phyloP scores from a whole-genome alignment of 1,140 invertebrate species.

The Atta cephalotes region DNA sequence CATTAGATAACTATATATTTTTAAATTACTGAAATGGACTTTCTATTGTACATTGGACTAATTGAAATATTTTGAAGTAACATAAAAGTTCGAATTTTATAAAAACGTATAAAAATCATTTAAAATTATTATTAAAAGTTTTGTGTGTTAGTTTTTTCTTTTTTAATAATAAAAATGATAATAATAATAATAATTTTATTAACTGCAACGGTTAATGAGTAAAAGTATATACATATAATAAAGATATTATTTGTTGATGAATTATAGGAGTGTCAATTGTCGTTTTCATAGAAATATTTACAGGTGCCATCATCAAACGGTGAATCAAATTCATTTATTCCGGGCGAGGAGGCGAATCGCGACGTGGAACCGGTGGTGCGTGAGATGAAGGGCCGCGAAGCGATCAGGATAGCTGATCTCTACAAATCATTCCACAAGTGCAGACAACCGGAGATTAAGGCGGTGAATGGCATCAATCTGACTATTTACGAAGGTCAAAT shows the following conservation, averaged over 20 bases:
- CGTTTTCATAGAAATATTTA: slow-evolving; percentile 52
- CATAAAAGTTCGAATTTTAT: not conserved
- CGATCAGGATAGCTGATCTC: slow-evolving; percentile 91
- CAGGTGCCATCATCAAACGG: slow-evolving; percentile 87
- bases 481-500: slow-evolving; percentile 88
- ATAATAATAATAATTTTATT: no score
- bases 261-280: not conserved
- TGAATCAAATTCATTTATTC: slow-evolving; percentile 88
- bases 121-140: not conserved
- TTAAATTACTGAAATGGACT: not conserved
- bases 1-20: not conserved
- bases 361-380: slow-evolving; percentile 92
- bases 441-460: slow-evolving; percentile 87
- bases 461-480: slow-evolving; percentile 89
- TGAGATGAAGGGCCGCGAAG: slow-evolving; percentile 91
- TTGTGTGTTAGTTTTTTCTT: not conserved
- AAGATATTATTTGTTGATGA: not conserved
- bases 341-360: slow-evolving; percentile 86
- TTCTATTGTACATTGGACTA: not conserved
- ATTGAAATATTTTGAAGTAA: not conserved
- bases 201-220: no score
- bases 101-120: not conserved
- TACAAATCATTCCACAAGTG: slow-evolving; percentile 90
- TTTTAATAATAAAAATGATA: not conserved
- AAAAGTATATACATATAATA: no score